A percentile compares a stretch with the other conserved stretches of the same genome.
phyloP scores from a whole-genome alignment of 2,797 vertebrate genomes.

The Etheostoma nigrum region DNA sequence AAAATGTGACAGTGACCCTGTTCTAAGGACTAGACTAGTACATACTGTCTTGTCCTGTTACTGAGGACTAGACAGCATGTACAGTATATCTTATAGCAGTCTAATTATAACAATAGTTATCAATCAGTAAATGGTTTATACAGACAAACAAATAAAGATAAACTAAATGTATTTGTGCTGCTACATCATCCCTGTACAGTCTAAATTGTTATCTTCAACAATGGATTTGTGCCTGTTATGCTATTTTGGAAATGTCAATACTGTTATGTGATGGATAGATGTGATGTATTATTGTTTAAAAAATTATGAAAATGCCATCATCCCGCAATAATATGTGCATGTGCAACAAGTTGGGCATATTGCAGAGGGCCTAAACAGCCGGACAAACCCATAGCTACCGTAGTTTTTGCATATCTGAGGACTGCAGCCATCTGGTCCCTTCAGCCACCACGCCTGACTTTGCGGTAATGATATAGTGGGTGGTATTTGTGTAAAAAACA shows the following conservation, averaged over 20 bases:
- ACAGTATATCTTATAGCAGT: background rate
- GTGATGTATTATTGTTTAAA: background rate
- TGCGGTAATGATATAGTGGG: conserved; percentile 1
- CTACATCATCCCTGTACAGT: background rate
- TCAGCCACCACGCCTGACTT: background rate
- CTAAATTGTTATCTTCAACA: background rate
- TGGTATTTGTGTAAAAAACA: background rate
- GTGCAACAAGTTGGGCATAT: background rate
- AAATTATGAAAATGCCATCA: background rate
- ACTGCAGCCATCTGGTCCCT: background rate
- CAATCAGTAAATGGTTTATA: background rate
- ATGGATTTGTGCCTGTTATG: background rate
- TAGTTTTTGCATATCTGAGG: background rate
- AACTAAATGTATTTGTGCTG: background rate
- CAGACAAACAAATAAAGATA: background rate
- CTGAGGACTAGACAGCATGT: background rate
- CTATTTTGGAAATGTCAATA: background rate
- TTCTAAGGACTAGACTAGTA: background rate
- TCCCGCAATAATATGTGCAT: background rate
- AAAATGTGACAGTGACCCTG: background rate
- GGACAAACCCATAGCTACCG: background rate
- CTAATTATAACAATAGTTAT: background rate
- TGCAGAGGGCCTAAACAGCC: no score
- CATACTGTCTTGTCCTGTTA: background rate
- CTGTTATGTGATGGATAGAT: background rate